Evolutionary conservation across 2,888 invertebrate species (phyloP), one percentile per base, ranked within the genome.

Genomic region (Coecobrya sp.): DNA sequence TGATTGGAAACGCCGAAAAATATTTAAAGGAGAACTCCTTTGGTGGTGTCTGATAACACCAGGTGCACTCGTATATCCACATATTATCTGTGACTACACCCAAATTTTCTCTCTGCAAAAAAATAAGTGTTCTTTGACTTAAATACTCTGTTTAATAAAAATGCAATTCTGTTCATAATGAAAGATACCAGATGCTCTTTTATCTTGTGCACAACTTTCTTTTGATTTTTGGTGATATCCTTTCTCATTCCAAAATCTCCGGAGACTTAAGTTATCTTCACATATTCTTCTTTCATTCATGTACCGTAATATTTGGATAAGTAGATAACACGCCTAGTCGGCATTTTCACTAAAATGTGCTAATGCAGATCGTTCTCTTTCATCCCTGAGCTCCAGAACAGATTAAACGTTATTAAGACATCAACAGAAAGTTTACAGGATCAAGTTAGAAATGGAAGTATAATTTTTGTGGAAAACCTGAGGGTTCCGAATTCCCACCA

Each of bases 401-500:
- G 70, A 30, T 70, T 70, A 36, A 22, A 30, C 5, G 70, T 36
- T 70, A 70, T 70, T 30, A 70, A 70, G 70, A 70, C 22, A 36
- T 70, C 70, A 30, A 70, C 2, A 19, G 27, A 1, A 8, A 36
- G 36, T n/a, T 70, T 70, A 36, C 36, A 27, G 11, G 27, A 70
- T 27, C 27, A 65, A 27, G 16, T 27, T 13, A 3, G 36, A 70
- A 36, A 30, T 16, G 27, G 5, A 65, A 36, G 36, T 65, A 65
- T 7, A 62, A 42, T 65, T 85, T 65, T 85, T 49, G 76, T 87
- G 87, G 86, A 87, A 87, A 87, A 1, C 76, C 27, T 19, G 13
- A 36, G 16, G 62, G 36, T 62, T 76, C 27, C 59, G 0, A 16
- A 87, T 87, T 87, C 87, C 87, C 87, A 87, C 42, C 76, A 19